Base-by-base conservation (phyloP, 2,797 vertebrate genomes). In the Poeciliopsis gracilis region DNA sequence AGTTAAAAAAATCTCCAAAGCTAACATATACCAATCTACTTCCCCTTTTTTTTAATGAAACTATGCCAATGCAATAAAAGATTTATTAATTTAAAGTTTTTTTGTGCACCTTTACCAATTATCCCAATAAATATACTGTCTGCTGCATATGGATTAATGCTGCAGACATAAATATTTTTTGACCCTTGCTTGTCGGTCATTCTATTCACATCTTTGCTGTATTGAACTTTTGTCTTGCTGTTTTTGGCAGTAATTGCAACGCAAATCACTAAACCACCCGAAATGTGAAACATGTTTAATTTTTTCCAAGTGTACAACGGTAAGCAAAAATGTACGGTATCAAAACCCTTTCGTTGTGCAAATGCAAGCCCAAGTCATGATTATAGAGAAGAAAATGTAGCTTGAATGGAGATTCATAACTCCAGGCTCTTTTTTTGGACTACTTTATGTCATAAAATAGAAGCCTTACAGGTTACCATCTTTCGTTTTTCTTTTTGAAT, bases 181-280 rank as follows among this genome's bases (percentile, higher is more conserved):
- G 5, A 20, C 61, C 61, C 33, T 63, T 36, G 16, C 33, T n/a
- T 43, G 41, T 43, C 28, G 2, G 16, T 41, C 38, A 73, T 53
- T 73, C 4, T 57, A 8, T 30, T 41, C 8, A 16, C n/a, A 46
- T 28, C 13, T 46, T 33, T 49, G 70, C 28, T 46, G 11, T 20
- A 30, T 30, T 30, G 45, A 16, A 7, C 45, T 57, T 28, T 41
- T 43, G 38, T 75, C 33, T 73, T 5, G 41, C 36, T 53, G 18
- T 47, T 79, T 77, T 72, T 36, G 77, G 84, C 76, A 88, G 75
- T 89, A 79, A 84, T 71, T 82, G 67, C 82, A 81, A 90, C 70
- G 70, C 78, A 51, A 89, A 81, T 83, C 86, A 82, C 18, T 75
- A 57, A 80, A 15, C 61, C 67, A 61, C 45, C 28, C 36, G 2